phyloP scores from a whole-genome alignment of 2,113 vertebrate species.

The Equus przewalskii region DNA sequence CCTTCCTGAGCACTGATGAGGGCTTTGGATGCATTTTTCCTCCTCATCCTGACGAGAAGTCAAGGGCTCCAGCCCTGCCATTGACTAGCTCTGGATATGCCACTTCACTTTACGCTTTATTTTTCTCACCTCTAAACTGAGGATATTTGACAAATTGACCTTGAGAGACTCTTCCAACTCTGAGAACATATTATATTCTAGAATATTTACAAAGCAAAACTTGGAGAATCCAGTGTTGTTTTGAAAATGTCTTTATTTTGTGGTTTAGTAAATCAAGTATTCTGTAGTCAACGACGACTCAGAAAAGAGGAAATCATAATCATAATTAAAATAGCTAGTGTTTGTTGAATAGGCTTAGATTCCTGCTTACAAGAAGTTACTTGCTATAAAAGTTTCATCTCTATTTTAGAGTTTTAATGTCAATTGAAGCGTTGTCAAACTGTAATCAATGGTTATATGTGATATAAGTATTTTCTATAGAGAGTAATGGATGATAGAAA shows the following conservation, averaged over 20 bases:
- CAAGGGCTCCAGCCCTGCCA: background rate
- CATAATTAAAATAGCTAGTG: background rate
- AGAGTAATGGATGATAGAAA: background rate
- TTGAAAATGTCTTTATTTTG: background rate
- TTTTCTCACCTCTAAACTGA: conserved; percentile 24
- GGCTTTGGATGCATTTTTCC: background rate
- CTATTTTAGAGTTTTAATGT: background rate
- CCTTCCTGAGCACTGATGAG: background rate
- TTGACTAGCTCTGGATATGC: background rate
- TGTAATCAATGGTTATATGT: background rate
- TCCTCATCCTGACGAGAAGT: background rate
- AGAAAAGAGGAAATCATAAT: background rate
- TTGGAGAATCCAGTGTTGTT: background rate
- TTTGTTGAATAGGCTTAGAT: background rate
- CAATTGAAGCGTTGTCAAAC: background rate
- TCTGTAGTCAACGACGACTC: background rate
- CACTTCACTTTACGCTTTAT: background rate
- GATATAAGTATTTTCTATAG: background rate
- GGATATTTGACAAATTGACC: background rate
- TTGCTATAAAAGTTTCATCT: background rate
- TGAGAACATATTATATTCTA: background rate
- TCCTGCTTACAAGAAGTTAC: background rate
- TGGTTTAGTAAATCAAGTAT: background rate
- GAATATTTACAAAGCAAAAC: background rate
- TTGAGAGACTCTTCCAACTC: background rate